These are phyloP conservation scores for Thalassoma bifasciatum DNA, from an alignment of 2,113 vertebrate species.

Conservation along the genomic window DNA sequence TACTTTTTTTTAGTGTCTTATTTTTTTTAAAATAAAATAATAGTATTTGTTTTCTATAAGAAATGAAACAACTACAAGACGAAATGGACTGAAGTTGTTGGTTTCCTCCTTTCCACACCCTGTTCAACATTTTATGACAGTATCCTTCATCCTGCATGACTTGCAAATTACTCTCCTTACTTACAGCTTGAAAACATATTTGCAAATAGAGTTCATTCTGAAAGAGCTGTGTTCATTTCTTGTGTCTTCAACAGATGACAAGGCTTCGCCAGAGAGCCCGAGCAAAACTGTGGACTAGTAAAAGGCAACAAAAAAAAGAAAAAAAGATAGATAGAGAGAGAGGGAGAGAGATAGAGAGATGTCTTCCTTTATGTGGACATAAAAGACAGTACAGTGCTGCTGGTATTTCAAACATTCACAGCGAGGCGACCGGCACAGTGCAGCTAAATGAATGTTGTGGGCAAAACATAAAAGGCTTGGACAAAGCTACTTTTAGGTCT, in stretches of 20 bases:
- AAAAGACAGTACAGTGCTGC: slow-evolving; percentile 8
- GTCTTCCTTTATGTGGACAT: slow-evolving; percentile 23
- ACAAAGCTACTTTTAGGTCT: slow-evolving; percentile 2
- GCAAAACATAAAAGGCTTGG: slow-evolving; percentile 19
- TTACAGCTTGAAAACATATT: no score
- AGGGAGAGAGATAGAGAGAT: no score
- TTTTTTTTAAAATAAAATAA: no score
- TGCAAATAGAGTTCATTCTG: neutral
- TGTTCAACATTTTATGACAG: neutral
- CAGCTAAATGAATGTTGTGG: slow-evolving; percentile 33
- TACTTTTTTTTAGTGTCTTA: no score
- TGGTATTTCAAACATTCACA: slow-evolving; percentile 26
- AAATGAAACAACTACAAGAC: no score
- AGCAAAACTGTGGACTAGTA: neutral
- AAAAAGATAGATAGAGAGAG: no score
- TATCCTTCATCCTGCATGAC: neutral
- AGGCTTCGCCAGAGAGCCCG: neutral
- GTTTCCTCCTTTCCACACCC: no score
- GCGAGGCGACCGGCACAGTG: slow-evolving; percentile 17
- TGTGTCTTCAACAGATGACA: neutral
- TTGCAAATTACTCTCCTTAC: neutral
- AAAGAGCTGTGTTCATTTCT: neutral
- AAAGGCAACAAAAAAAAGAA: neutral
- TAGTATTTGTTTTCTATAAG: no score
- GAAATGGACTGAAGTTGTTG: no score